These are phyloP conservation scores for Fringilla coelebs DNA, from an alignment of 2,797 vertebrate species.

Conservation along the genomic window DNA sequence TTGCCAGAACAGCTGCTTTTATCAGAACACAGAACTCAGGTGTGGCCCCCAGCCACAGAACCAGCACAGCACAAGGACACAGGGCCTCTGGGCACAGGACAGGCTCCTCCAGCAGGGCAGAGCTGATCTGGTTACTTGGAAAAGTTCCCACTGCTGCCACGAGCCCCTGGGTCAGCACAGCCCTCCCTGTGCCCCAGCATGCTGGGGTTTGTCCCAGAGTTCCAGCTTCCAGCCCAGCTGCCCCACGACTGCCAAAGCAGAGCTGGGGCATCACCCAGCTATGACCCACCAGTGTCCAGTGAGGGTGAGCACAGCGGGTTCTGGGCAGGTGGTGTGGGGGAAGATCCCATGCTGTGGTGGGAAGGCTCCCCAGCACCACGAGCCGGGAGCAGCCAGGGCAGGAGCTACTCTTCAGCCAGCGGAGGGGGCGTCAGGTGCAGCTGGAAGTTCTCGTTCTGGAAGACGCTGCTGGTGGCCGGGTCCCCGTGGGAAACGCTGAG, in stretches of 20 bases:
- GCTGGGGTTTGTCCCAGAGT: background rate
- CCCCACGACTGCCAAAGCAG: background rate
- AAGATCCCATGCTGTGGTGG: fast-evolving
- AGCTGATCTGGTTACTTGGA: background rate
- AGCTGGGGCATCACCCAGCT: background rate
- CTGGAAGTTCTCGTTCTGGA: constrained; percentile 87
- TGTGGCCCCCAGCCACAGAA: background rate
- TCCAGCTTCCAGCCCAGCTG: background rate
- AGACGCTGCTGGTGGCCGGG: constrained; percentile 76
- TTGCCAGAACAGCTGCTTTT: background rate
- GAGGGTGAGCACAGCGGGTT: background rate
- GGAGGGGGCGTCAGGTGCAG: constrained; percentile 90
- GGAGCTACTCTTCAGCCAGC: constrained; percentile 76
- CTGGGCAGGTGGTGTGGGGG: fast-evolving
- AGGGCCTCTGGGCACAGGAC: background rate
- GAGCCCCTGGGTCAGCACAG: background rate
- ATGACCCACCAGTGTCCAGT: background rate
- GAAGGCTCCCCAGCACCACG: background rate
- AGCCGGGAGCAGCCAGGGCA: background rate
- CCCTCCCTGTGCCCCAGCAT: background rate
- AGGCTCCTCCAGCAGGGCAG: fast-evolving
- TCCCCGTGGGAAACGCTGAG: constrained; percentile 74
- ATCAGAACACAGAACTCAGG: background rate
- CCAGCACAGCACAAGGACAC: background rate
- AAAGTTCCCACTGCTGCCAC: fast-evolving